Evolutionary conservation across 2,888 invertebrate genomes (phyloP).

Genomic region (Noctua comes): DNA sequence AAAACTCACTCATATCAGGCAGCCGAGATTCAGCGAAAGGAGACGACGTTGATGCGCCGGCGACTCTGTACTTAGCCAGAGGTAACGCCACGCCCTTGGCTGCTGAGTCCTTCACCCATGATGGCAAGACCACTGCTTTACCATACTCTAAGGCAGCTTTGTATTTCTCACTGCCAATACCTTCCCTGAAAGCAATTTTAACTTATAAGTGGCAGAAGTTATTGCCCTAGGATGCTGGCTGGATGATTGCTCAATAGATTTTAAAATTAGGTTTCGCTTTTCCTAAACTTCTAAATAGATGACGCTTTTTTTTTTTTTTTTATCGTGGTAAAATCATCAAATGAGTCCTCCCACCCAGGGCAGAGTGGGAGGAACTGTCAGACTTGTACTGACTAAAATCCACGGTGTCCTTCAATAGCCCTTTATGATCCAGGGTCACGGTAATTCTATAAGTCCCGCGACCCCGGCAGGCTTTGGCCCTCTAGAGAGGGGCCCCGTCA

Average conservation of each 20-base stretch:
- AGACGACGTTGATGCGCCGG: slow-evolving; percentile 92
- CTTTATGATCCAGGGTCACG: too few species aligned
- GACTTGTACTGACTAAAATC: too few species aligned
- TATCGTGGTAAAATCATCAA: too few species aligned
- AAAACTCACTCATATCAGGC: slow-evolving; percentile 87
- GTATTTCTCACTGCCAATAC: slow-evolving; percentile 93
- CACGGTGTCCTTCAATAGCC: too few species aligned
- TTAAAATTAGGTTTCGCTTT: neutral
- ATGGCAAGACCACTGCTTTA: slow-evolving; percentile 92
- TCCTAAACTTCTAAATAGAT: neutral
- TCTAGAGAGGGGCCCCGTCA: too few species aligned
- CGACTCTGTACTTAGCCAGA: slow-evolving; percentile 90
- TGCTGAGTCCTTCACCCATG: slow-evolving; percentile 96
- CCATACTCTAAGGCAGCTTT: slow-evolving; percentile 89
- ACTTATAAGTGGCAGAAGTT: too few species aligned
- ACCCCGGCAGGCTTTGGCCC: too few species aligned
- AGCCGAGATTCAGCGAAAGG: slow-evolving; percentile 90
- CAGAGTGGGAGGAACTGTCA: too few species aligned
- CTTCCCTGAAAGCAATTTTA: slow-evolving; percentile 85
- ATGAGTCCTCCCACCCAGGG: too few species aligned
- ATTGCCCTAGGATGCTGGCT: neutral
- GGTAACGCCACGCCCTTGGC: slow-evolving; percentile 93
- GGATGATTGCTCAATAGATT: neutral
- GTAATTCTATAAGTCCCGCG: too few species aligned
- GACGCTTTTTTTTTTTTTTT: too few species aligned